These are phyloP conservation scores for Xestia rhomboidea DNA, from an alignment of 2,888 invertebrate genomes.

Conservation along the genomic window DNA sequence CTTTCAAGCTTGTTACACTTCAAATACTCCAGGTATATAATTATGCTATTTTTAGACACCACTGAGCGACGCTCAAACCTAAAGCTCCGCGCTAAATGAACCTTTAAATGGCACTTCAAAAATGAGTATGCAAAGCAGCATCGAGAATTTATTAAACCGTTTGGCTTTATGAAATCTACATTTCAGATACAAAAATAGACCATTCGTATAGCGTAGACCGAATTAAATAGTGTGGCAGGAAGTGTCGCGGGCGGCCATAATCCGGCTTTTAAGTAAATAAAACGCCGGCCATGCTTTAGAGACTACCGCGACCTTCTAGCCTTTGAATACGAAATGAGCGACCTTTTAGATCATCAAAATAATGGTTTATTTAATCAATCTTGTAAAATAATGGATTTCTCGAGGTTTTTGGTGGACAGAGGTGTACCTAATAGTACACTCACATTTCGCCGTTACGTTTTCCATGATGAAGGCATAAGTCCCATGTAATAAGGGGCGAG, in stretches of 20 bases:
- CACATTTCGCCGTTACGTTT: too few relatives aligned
- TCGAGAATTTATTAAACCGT: slow-evolving; percentile 41
- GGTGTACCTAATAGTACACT: too few relatives aligned
- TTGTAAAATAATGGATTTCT: slow-evolving; percentile 42
- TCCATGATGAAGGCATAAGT: too few relatives aligned
- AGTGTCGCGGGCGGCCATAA: slow-evolving; percentile 75
- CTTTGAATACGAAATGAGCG: slow-evolving; percentile 81
- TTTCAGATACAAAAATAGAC: slow-evolving; percentile 62
- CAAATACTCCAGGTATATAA: slow-evolving; percentile 49
- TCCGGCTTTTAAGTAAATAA: slow-evolving; percentile 81
- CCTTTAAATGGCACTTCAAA: slow-evolving; percentile 46
- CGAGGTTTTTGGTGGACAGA: neutral
- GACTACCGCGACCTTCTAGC: slow-evolving; percentile 71
- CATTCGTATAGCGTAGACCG: slow-evolving; percentile 61
- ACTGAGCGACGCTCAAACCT: slow-evolving; percentile 32
- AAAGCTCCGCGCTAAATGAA: slow-evolving; percentile 49
- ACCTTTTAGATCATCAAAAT: slow-evolving; percentile 79
- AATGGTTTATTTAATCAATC: slow-evolving; percentile 67
- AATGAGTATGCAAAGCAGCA: slow-evolving; percentile 48
- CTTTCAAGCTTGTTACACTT: slow-evolving; percentile 40
- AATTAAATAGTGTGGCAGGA: slow-evolving; percentile 72
- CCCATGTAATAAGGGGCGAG: too few relatives aligned
- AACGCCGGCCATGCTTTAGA: slow-evolving; percentile 74
- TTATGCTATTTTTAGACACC: slow-evolving; percentile 56
- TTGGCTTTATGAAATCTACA: slow-evolving; percentile 54